Evolutionary conservation across 2,113 vertebrate species (phyloP).

Genomic region (Cygnus buccinator): DNA sequence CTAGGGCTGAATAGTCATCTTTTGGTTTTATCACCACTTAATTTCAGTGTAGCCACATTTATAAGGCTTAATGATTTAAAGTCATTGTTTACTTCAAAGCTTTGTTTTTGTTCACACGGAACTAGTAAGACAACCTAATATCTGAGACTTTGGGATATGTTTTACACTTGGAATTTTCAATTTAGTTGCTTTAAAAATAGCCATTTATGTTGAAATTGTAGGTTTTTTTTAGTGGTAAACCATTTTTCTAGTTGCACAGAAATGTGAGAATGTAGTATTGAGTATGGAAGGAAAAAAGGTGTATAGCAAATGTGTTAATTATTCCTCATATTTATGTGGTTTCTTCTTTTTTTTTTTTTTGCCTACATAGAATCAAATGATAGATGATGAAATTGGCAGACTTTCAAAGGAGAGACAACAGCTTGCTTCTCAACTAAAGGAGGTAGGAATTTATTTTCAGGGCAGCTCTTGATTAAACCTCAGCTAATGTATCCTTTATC

Average conservation of each 20-base stretch:
- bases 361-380: slow-evolving; percentile 71
- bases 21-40: neutral
- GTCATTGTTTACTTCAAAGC: neutral
- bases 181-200: neutral
- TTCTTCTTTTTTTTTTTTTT: neutral
- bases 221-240: neutral
- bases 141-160: neutral
- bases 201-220: neutral
- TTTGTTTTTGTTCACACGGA: neutral
- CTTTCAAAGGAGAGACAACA: slow-evolving; percentile 80
- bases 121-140: neutral
- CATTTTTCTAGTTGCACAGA: neutral
- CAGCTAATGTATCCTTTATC: neutral
- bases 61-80: neutral
- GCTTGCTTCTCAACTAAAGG: slow-evolving; percentile 79
- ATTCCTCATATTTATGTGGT: neutral
- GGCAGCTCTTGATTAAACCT: neutral
- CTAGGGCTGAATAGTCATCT: neutral
- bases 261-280: neutral
- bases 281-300: neutral
- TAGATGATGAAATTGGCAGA: slow-evolving; percentile 73
- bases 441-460: slow-evolving; percentile 70
- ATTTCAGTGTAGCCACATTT: neutral
- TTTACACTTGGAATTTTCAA: neutral
- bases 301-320: neutral